These are phyloP conservation scores for Stenopsyche tienmushanensis DNA, from an alignment of 1,140 invertebrate genomes.

Conservation along the genomic window DNA sequence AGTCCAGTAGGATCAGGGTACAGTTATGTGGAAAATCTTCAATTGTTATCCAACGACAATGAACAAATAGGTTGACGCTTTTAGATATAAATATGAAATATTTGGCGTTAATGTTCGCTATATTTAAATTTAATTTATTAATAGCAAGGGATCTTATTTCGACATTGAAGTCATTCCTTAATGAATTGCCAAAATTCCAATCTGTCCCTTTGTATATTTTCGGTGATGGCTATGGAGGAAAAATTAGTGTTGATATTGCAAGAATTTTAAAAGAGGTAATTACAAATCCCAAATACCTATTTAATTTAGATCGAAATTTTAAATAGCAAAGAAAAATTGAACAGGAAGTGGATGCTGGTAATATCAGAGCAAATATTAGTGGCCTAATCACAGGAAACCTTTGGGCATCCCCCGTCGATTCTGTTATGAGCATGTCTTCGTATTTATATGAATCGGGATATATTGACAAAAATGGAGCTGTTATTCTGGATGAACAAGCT, in stretches of 20 bases:
- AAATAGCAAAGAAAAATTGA: neutral
- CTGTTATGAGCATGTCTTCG: conserved; percentile 76
- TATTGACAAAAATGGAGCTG: conserved; percentile 61
- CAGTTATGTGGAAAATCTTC: conserved; percentile 69
- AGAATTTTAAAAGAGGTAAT: conserved; percentile 61
- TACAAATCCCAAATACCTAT: too few species aligned
- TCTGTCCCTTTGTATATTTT: conserved; percentile 76
- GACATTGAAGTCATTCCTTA: conserved; percentile 61
- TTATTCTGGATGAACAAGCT: conserved; percentile 56
- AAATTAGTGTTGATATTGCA: conserved; percentile 83
- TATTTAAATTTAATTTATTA: neutral
- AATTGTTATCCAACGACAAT: conserved; percentile 64
- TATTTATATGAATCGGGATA: conserved; percentile 65
- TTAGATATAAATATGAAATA: neutral
- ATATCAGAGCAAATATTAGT: conserved; percentile 69
- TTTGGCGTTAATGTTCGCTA: too few species aligned
- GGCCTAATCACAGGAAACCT: conserved; percentile 81
- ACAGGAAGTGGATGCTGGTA: conserved; percentile 64
- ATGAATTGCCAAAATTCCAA: conserved; percentile 66
- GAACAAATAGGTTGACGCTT: conserved; percentile 61
- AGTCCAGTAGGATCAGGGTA: conserved; percentile 87
- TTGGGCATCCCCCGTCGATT: conserved; percentile 84
- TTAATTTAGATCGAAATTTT: too few species aligned
- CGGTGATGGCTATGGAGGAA: conserved; percentile 87
- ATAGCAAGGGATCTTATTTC: neutral